A percentile compares a stretch with the other conserved stretches of the same genome.
phyloP scores from a whole-genome alignment of 2,888 invertebrate genomes.

The Notocelia uddmanniana region DNA sequence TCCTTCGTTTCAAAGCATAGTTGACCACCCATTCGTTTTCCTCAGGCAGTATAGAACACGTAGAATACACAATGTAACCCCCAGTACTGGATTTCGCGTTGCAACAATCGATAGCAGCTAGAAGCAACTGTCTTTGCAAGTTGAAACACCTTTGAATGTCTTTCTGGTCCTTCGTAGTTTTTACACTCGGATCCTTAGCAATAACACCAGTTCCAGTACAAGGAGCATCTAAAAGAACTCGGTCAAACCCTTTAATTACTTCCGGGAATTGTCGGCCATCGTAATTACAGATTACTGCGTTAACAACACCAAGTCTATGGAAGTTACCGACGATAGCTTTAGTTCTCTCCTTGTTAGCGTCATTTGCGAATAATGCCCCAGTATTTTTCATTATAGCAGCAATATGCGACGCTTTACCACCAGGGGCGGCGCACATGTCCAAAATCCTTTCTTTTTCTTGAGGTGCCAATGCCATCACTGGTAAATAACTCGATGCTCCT shows the following conservation, averaged over 20 bases:
- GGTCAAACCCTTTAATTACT: conserved; percentile 96
- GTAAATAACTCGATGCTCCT: conserved; percentile 98
- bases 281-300: conserved; percentile 94
- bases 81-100: conserved; percentile 97
- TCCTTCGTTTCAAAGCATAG: conserved; percentile 96
- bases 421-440: conserved; percentile 99
- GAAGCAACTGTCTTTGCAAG: conserved; percentile 95
- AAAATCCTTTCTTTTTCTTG: conserved; percentile 97
- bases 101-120: conserved; percentile 98
- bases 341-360: conserved; percentile 94
- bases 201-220: conserved; percentile 99
- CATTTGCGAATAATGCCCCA: conserved; percentile 98
- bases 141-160: conserved; percentile 97
- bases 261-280: conserved; percentile 95
- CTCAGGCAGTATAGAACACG: conserved; percentile 98
- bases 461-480: conserved; percentile 99
- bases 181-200: conserved; percentile 98
- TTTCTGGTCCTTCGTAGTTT: conserved; percentile 94
- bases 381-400: conserved; percentile 99
- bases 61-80: conserved; percentile 98
- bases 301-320: conserved; percentile 97
- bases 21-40: conserved; percentile 99
- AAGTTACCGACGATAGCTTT: conserved; percentile 98
- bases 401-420: conserved; percentile 99
- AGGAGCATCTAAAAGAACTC: conserved; percentile 98